phyloP scores from a whole-genome alignment of 2,797 vertebrate species.

The Glossophaga mutica region DNA sequence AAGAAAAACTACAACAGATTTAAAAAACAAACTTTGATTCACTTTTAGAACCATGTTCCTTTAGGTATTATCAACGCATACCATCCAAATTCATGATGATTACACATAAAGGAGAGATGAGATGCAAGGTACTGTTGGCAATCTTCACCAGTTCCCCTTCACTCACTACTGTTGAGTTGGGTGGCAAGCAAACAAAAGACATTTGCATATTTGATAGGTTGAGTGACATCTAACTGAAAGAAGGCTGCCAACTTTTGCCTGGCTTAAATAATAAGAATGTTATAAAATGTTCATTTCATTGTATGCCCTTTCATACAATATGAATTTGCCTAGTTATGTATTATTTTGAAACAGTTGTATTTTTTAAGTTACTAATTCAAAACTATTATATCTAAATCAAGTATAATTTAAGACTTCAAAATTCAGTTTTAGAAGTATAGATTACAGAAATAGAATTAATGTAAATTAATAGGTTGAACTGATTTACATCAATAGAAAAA shows the following conservation, averaged over 20 bases:
- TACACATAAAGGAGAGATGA: background rate
- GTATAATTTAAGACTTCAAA: constrained; percentile 22
- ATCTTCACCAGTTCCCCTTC: background rate
- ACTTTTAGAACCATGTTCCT: constrained; percentile 24
- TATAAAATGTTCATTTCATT: constrained; percentile 44
- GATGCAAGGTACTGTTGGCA: background rate
- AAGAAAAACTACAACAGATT: background rate
- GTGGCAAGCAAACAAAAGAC: constrained; percentile 34
- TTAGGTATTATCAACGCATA: background rate
- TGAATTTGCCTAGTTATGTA: background rate
- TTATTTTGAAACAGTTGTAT: constrained; percentile 28
- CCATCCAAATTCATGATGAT: constrained; percentile 26
- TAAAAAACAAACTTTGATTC: background rate
- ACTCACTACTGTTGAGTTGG: background rate
- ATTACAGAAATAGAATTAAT: background rate
- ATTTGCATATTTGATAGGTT: constrained; percentile 10
- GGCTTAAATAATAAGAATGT: constrained; percentile 32
- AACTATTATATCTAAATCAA: constrained; percentile 45
- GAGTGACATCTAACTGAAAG: constrained; percentile 51
- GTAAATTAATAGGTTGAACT: background rate
- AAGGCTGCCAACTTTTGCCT: constrained; percentile 44
- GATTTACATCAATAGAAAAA: background rate
- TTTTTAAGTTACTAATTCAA: constrained; percentile 31
- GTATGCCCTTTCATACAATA: constrained; percentile 24
- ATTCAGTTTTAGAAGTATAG: constrained; percentile 1